Evolutionary conservation across 2,888 invertebrate genomes (phyloP), one percentile per base, ranked within the genome.

Genomic region (Eupithecia abbreviata): DNA sequence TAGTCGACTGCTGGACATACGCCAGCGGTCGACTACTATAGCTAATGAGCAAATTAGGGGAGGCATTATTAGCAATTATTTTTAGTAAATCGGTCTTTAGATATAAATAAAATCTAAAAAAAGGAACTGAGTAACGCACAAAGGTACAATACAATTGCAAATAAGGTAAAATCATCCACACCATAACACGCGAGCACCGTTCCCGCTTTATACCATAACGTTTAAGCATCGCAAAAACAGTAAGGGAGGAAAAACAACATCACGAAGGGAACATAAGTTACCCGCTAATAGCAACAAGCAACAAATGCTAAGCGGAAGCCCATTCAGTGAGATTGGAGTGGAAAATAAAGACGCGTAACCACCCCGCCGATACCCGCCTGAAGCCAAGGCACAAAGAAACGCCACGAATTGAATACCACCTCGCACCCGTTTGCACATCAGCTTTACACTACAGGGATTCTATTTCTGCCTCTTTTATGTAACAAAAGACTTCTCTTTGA

Each of bases 311-410:
- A 62, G 55, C 49, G 68, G 68, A 74, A 70, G n/a, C 58, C 41
- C n/a, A 42, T 70, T 62, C 69, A 58, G 68, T 42, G 30, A 62
- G 69, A 73, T 51, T 55, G 30, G 51, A 67, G 73, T 67, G 67
- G 30, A 55, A 74, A 47, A 62, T 73, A 70, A 74, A 62, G 13
- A 70, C 62, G 69, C 47, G 69, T 12, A 73, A 67, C 51, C 67
- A 66, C 66, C 66, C 66, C 62, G 15, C 42, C n/a, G 41, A 9
- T n/a, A 45, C 43, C 66, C 66, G 0, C 42, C 13, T 3, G 45
- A 7, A 67, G 67, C 42, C 67, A n/a, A 10, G 3, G 45, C 45
- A 67, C 67, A 67, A 67, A 45, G 67, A 43, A 67, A 45, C 67
- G 43, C n/a, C 15, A 43, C 6, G 45, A n/a, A 67, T 41, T 66